Evolutionary conservation across 2,113 vertebrate species (phyloP), one percentile per base, ranked within the genome.

Genomic region (Triplophysa rosa): DNA sequence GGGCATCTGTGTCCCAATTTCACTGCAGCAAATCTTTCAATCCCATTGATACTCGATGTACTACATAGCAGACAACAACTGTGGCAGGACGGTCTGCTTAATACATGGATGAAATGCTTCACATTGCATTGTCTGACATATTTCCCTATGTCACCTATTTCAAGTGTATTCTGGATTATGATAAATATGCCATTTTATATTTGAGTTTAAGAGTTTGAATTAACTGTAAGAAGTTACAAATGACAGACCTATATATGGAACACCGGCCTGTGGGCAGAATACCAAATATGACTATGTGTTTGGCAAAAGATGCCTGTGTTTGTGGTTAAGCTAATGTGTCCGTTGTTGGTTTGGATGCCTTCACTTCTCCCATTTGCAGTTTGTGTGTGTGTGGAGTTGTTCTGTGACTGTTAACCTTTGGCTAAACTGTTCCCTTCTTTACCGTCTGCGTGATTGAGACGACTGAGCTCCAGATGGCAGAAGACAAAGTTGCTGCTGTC

Each of bases 391-490:
- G 67, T 71, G 52, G 47, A 33, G 52, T 70, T 37, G 11, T 72
- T n/a, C 69, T 84, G 23, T 59, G 47, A 66, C 65, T 87, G 88
- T 89, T 84, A 87, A 85, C 77, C 72, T 75, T 68, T 73, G 83
- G 83, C 89, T 89, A 86, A 87, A 78, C 81, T 83, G 85, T 82
- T 80, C 80, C 47, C 89, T 84, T 79, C 86, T 89, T 87, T 87
- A 86, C 89, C 88, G 87, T 88, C 87, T 79, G 52, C 77, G 69
- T 89, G 89, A 90, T 84, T 89, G 89, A 88, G 88, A 90, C 70
- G 77, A 77, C 77, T 84, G 85, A 88, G 82, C 88, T 89, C 90
- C 88, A 90, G 87, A 89, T 91, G 89, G 87, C 80, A 81, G 79
- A 89, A 89, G 87, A 90, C 87, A 89, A 84, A 84, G 78, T 80